These are phyloP conservation scores for Hyles vespertilio DNA, from an alignment of 1,140 invertebrate species.

Conservation along the genomic window DNA sequence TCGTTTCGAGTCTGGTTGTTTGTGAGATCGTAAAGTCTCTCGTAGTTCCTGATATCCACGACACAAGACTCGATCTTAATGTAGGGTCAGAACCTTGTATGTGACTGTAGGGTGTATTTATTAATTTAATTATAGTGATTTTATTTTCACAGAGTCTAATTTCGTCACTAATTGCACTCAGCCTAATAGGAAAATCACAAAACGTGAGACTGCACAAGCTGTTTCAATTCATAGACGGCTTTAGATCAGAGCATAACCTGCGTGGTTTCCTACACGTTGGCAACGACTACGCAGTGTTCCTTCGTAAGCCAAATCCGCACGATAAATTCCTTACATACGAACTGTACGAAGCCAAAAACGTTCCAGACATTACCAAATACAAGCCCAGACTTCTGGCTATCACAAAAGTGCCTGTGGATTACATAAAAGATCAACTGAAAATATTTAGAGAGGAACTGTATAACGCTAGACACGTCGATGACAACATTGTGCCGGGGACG, in stretches of 20 bases:
- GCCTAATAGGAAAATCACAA: slow-evolving; percentile 5
- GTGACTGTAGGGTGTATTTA: slow-evolving; percentile 13
- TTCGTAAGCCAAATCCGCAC: slow-evolving; percentile 44
- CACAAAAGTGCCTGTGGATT: slow-evolving; percentile 53
- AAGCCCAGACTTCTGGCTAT: slow-evolving; percentile 49
- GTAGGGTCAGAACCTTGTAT: too few relatives aligned
- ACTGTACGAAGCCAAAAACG: slow-evolving; percentile 50
- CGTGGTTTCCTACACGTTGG: slow-evolving; percentile 55
- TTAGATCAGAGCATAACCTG: slow-evolving; percentile 46
- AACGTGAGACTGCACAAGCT: slow-evolving; percentile 51
- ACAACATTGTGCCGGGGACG: slow-evolving; percentile 50
- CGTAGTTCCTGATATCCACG: too few relatives aligned
- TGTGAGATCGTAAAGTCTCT: too few relatives aligned
- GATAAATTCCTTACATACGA: slow-evolving; percentile 56
- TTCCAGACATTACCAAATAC: slow-evolving; percentile 26
- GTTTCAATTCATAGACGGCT: slow-evolving; percentile 57
- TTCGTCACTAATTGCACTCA: neutral
- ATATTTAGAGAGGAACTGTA: slow-evolving; percentile 48
- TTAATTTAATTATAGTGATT: slow-evolving; percentile 17
- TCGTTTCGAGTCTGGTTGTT: too few relatives aligned
- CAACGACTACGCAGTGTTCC: slow-evolving; percentile 50
- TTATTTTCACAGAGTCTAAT: neutral
- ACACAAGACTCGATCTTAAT: too few relatives aligned
- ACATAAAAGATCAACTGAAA: slow-evolving; percentile 51
- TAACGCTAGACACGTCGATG: slow-evolving; percentile 49